Conservation (phyloP, 1,140 invertebrate genomes). For the Microplitis mediator region DNA sequence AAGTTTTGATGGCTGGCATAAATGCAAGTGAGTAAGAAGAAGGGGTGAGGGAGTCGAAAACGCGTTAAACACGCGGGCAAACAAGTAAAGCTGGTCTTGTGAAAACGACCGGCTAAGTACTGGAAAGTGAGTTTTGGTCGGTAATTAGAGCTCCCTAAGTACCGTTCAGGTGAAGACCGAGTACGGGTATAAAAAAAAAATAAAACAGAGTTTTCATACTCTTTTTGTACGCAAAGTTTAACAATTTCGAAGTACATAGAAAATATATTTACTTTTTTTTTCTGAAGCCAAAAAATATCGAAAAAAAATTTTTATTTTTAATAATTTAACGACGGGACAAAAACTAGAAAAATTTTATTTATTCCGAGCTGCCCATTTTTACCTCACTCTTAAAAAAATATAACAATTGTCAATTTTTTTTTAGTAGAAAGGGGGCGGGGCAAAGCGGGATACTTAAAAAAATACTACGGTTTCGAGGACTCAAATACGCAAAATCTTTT, state of each 20-base stretch:
- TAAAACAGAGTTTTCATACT: neutral
- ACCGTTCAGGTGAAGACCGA: slow-evolving; percentile 17
- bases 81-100: slow-evolving; percentile 17
- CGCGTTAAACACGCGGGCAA: slow-evolving; percentile 39
- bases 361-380: too few relatives aligned
- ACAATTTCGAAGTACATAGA: neutral
- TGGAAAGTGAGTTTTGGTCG: slow-evolving; percentile 22
- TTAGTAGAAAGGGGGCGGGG: too few relatives aligned
- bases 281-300: too few relatives aligned
- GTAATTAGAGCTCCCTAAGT: slow-evolving; percentile 36
- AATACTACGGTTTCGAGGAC: too few relatives aligned
- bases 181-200: neutral
- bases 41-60: slow-evolving; percentile 30
- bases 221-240: slow-evolving; percentile 3
- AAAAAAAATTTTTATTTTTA: too few relatives aligned
- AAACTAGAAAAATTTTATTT: too few relatives aligned
- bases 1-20: neutral
- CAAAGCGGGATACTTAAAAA: too few relatives aligned
- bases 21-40: neutral
- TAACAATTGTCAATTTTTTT: too few relatives aligned
- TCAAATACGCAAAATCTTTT: too few relatives aligned
- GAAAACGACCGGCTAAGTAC: slow-evolving; percentile 38
- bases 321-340: too few relatives aligned
- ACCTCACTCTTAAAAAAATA: too few relatives aligned
- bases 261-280: too few relatives aligned